These are phyloP conservation scores for Maccullochella peelii DNA, from an alignment of 2,113 vertebrate species.

Conservation along the genomic window DNA sequence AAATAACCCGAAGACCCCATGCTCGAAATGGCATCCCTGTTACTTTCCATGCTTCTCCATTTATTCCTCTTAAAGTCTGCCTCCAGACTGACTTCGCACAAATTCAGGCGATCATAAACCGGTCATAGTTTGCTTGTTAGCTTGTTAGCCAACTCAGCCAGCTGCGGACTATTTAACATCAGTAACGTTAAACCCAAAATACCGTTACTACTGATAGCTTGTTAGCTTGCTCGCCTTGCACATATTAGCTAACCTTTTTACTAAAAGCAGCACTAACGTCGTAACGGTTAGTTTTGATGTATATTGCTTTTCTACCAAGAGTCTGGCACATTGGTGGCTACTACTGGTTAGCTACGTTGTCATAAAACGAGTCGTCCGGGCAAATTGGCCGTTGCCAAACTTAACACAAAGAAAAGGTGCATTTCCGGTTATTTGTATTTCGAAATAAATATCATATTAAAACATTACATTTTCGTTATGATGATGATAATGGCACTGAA, in stretches of 20 bases:
- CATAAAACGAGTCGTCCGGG: neutral
- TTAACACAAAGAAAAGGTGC: neutral
- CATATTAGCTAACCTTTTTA: neutral
- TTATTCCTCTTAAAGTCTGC: neutral
- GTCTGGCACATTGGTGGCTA: constrained; percentile 3
- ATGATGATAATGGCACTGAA: too few relatives aligned
- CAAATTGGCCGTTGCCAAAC: neutral
- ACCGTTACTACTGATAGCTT: constrained; percentile 34
- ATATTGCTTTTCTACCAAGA: neutral
- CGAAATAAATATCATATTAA: neutral
- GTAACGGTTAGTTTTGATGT: neutral
- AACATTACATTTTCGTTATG: neutral
- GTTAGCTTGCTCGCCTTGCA: neutral
- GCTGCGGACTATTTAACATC: constrained; percentile 48
- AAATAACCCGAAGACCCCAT: constrained; percentile 29
- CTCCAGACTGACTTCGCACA: neutral
- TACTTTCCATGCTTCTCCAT: constrained; percentile 19
- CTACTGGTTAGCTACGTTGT: neutral
- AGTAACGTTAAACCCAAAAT: constrained; percentile 1
- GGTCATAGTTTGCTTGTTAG: constrained; percentile 32
- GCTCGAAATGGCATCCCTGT: neutral
- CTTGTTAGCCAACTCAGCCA: constrained; percentile 27
- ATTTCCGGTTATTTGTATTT: constrained; percentile 38
- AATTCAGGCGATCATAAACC: neutral
- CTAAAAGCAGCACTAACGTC: neutral